A percentile compares a stretch with the other conserved stretches of the same genome.
Conservation (phyloP, 2,113 vertebrate genomes). For the Hemichromis elongatus region DNA sequence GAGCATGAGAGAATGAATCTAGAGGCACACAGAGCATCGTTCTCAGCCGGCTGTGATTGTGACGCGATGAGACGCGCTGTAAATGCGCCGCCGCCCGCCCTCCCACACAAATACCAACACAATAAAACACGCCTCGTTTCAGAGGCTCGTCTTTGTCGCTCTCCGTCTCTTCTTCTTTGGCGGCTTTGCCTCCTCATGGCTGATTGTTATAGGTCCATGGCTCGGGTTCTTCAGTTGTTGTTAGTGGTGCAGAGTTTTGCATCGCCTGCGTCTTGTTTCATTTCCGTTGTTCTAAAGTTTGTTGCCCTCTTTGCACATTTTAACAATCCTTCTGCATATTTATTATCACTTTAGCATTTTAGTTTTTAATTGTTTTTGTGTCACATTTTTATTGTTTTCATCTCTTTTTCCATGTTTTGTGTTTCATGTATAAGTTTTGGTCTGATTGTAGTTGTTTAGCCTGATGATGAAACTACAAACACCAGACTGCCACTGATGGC, state of each 20-base stretch:
- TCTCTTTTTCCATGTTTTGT: background rate
- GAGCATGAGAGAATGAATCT: background rate
- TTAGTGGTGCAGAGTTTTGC: no score
- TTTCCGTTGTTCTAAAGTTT: background rate
- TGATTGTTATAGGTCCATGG: accelerated
- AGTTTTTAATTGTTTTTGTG: background rate
- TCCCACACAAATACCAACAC: background rate
- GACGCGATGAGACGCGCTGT: background rate
- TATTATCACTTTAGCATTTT: background rate
- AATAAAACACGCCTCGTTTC: background rate
- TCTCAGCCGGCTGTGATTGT: background rate
- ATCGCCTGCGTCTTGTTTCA: background rate
- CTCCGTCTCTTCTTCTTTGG: background rate
- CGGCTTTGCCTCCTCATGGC: background rate
- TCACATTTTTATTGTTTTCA: background rate
- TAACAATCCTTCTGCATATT: background rate
- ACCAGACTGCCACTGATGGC: background rate
- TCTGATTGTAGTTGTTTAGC: background rate
- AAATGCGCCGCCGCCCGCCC: background rate
- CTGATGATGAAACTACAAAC: background rate
- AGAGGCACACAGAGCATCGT: background rate
- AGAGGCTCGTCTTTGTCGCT: background rate
- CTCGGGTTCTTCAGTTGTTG: background rate
- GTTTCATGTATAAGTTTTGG: background rate
- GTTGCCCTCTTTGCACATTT: no score